phyloP scores from a whole-genome alignment of 2,113 vertebrate species.

The Festucalex cinctus region DNA sequence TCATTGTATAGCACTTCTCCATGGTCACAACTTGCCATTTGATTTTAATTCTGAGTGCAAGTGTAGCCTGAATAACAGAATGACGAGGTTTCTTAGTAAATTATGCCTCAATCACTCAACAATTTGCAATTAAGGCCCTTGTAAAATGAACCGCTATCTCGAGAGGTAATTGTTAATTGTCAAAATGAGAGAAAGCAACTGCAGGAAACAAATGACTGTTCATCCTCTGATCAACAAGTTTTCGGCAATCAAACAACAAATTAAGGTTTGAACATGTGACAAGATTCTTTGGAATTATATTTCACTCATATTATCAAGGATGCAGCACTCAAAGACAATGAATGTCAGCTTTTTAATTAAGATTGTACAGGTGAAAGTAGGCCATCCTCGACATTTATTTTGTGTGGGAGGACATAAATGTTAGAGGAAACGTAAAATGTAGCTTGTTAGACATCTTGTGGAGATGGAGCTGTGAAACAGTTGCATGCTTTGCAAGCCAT shows the following conservation, averaged over 20 bases:
- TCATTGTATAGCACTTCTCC: slow-evolving; percentile 51
- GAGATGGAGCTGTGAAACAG: neutral
- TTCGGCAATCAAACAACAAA: neutral
- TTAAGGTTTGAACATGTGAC: neutral
- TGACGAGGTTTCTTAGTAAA: slow-evolving; percentile 8
- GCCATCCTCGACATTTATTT: neutral
- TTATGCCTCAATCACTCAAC: slow-evolving; percentile 19
- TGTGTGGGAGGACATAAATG: neutral
- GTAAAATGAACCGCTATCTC: slow-evolving; percentile 25
- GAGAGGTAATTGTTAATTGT: slow-evolving; percentile 16
- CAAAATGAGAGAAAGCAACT: slow-evolving; percentile 15
- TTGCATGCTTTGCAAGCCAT: neutral
- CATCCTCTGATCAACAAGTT: slow-evolving; percentile 5
- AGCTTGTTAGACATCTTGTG: neutral
- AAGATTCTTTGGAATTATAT: neutral
- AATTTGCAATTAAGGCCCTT: slow-evolving; percentile 28
- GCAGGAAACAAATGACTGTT: slow-evolving; percentile 13
- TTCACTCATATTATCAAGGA: too few relatives aligned
- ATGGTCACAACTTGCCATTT: slow-evolving; percentile 56
- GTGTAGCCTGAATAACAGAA: slow-evolving; percentile 22
- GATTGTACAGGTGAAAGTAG: neutral
- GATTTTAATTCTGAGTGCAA: slow-evolving; percentile 40
- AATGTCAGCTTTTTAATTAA: neutral
- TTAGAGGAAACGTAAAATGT: neutral
- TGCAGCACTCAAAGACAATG: neutral